Percentiles rank a stretch among this genome's conserved stretches.
Evolutionary conservation across 2,113 vertebrate genomes (phyloP).

Genomic region (Macrotus californicus): DNA sequence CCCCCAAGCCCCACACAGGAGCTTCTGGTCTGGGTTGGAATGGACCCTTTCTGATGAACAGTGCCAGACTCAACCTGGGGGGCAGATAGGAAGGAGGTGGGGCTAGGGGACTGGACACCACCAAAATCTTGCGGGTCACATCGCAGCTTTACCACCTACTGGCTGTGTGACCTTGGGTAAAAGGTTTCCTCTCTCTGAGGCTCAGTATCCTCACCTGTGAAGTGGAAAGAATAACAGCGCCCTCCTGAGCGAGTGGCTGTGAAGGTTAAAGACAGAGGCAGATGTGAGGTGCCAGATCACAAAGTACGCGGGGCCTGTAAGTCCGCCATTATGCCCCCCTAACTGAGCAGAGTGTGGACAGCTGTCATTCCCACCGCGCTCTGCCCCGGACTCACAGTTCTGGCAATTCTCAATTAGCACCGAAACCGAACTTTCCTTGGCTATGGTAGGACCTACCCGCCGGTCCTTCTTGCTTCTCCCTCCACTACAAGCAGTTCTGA

Average conservation of each 20-base stretch:
- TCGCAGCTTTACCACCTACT: not conserved
- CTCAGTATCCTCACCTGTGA: not conserved
- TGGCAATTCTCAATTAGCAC: not conserved
- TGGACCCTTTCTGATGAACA: not conserved
- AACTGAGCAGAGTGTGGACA: not conserved
- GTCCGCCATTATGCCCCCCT: not conserved
- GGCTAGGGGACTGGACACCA: not conserved
- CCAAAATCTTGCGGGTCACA: not conserved
- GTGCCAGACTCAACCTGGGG: not conserved
- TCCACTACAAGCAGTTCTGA: not conserved
- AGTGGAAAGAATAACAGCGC: not conserved
- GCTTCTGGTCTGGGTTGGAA: not conserved
- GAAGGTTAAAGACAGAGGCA: conserved; percentile 30
- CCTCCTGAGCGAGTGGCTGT: not conserved
- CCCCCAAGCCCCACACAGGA: not conserved
- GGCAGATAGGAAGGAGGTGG: not conserved
- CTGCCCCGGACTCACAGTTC: not conserved
- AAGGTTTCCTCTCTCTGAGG: not conserved
- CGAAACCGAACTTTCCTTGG: conserved; percentile 11
- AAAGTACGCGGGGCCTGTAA: not conserved
- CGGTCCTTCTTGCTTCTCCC: not conserved
- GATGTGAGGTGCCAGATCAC: not conserved
- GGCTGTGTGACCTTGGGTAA: conserved; percentile 59
- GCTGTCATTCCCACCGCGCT: not conserved
- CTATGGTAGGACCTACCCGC: not conserved